Evolutionary conservation across 1,140 invertebrate genomes (phyloP), one percentile per base, ranked within the genome.

Genomic region (Stegodyphus dumicola): DNA sequence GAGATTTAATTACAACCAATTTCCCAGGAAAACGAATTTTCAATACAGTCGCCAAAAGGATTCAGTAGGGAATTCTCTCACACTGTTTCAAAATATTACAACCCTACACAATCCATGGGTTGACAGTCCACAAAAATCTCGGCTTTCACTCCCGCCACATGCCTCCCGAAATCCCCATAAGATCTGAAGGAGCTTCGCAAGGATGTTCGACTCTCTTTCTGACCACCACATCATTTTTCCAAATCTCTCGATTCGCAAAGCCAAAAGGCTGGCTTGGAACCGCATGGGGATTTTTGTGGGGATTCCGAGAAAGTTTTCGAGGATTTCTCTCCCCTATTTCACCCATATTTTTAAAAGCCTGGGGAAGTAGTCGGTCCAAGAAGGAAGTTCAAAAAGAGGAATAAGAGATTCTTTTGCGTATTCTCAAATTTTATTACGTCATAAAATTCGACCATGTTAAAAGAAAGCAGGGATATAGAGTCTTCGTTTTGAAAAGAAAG

Each of bases 121-220:
- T 81, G 78, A 81, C 78, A 81, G 66, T 71, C 73, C 78, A 71
- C 78, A 81, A 81, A 81, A 81, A 81, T 81, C 78, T 81, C 69
- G 49, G 78, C 69, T 52, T 67, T 17, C 66, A 17, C 66, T 18
- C 33, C 77, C 77, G n/a, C 66, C 77, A 48, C 69, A 15, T 9
- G n/a, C 66, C n/a, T 67, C 77, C 17, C 18, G 33, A 65, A 73
- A 64, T 65, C 78, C 78, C 53, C 33, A 54, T 33, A 66, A 81
- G 78, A 73, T 81, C 70, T 79, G n/a, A 54, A n/a, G 65, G 54
- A 70, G 65, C 78, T 73, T 60, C 54, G 78, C 69, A 81, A 81
- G 73, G 78, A 81, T 81, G 78, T 81, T 73, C 69, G 66, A 73
- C 78, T 81, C 56, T 81, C 69, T n/a, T 53, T 73, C 78, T 81